phyloP scores from a whole-genome alignment of 2,888 invertebrate genomes.

The Nasonovia ribisnigri region DNA sequence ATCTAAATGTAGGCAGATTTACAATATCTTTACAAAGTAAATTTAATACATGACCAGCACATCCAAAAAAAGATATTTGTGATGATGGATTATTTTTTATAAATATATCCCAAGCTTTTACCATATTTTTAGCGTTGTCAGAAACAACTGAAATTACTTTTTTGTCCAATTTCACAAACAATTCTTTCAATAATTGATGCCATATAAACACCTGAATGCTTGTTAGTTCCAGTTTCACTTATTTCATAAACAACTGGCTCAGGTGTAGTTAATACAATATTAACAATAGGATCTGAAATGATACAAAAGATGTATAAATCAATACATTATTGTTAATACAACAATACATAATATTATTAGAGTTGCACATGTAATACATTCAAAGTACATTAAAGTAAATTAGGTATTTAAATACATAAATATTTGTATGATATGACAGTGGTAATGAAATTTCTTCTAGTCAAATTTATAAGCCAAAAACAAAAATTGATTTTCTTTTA shows the following conservation, averaged over 20 bases:
- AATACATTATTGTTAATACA: too few relatives aligned
- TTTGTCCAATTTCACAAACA: constrained; percentile 66
- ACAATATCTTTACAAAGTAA: constrained; percentile 17
- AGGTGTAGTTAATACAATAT: constrained; percentile 65
- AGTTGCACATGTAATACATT: background rate
- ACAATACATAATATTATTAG: background rate
- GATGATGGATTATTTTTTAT: constrained; percentile 29
- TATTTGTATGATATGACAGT: too few relatives aligned
- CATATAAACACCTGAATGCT: constrained; percentile 66
- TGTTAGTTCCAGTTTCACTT: constrained; percentile 61
- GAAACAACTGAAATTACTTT: constrained; percentile 66
- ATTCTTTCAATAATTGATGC: constrained; percentile 63
- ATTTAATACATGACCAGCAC: constrained; percentile 14
- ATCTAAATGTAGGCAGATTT: constrained; percentile 21
- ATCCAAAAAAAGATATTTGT: constrained; percentile 33
- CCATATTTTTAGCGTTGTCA: constrained; percentile 66
- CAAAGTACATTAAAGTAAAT: background rate
- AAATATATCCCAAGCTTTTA: constrained; percentile 57
- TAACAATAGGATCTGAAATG: constrained; percentile 26
- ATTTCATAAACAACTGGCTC: constrained; percentile 66
- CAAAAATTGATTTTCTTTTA: too few relatives aligned
- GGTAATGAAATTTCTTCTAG: too few relatives aligned
- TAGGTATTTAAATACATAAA: background rate
- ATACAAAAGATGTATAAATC: background rate
- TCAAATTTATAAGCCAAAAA: too few relatives aligned